Percentiles rank a stretch among this genome's conserved stretches.
phyloP scores from a whole-genome alignment of 2,113 vertebrate genomes.

The Struthio camelus region DNA sequence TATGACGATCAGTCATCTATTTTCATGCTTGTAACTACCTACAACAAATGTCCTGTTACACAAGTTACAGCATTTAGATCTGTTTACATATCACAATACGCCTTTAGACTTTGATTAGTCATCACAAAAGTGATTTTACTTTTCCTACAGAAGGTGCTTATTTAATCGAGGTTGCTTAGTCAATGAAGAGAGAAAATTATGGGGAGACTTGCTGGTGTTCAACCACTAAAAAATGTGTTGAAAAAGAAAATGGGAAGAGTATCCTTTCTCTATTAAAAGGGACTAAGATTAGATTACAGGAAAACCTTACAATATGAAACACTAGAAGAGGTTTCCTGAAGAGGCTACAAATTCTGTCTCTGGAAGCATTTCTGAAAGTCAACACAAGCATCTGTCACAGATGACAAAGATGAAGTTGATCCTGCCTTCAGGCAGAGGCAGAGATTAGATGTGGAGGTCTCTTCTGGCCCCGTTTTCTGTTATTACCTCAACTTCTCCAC shows the following conservation, averaged over 20 bases:
- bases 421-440: not conserved
- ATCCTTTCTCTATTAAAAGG: not conserved
- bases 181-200: not conserved
- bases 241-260: not conserved
- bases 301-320: not conserved
- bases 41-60: not conserved
- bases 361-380: not conserved
- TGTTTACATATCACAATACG: not conserved
- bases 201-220: not conserved
- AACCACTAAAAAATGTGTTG: not conserved
- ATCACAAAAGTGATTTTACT: not conserved
- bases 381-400: not conserved
- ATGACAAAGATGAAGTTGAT: not conserved
- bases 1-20: not conserved
- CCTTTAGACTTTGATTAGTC: not conserved
- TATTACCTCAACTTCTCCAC: not conserved
- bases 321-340: not conserved
- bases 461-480: not conserved
- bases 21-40: not conserved
- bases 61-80: not conserved
- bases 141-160: not conserved
- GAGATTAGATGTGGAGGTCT: not conserved
- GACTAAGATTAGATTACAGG: not conserved
- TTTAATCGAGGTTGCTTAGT: not conserved
- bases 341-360: not conserved